Evolutionary conservation across 2,888 invertebrate genomes (phyloP), one percentile per base, ranked within the genome.

Genomic region (Netelia virgata): DNA sequence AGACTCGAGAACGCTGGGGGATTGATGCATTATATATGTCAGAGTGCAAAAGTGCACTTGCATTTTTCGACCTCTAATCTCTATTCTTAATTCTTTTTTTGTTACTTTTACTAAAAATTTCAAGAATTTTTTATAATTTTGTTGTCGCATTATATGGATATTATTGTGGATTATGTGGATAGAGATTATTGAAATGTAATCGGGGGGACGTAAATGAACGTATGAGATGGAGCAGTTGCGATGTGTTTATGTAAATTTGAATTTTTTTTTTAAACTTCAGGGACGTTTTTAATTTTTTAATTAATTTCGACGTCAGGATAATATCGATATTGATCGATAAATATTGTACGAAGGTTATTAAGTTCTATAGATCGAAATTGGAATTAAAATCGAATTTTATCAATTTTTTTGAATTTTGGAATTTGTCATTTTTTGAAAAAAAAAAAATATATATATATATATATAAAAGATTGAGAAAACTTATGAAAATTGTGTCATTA

Each of bases 1-100:
- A 72, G 70, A 59, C 82, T 74, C 63, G 64, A 23, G 61, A 80
- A 68, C 41, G 59, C 81, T 84, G 41, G 59, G 36, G 55, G 63
- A 57, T 66, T 36, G 41, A 79, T 78, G 63, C 74, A 14, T 69
- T 78, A 88, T 87, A 88, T 87, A 88, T 82, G 87, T 87, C 86
- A 87, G 80, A 88, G 86, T 84, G 82, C 87, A 80, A 64, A 79
- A 28, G 47, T 47, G 47, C 47, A 47, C 47, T 47, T 14, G 47
- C 10, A 1, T 47, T 14, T 14, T 10, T 47, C 11, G 11, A 47
- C 14, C 47, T 47, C 11, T 14, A 47, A 47, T 47, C 14, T 47
- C 14, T 47, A 1, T 10, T 47, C 3, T 1, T 14, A 3, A 1
- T 47, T 47, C 2, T 47, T 14, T 11, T 47, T 3, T 11, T 9